Evolutionary conservation across 1,140 invertebrate genomes (phyloP), one percentile per base, ranked within the genome.

Genomic region (Drosophila elegans): DNA sequence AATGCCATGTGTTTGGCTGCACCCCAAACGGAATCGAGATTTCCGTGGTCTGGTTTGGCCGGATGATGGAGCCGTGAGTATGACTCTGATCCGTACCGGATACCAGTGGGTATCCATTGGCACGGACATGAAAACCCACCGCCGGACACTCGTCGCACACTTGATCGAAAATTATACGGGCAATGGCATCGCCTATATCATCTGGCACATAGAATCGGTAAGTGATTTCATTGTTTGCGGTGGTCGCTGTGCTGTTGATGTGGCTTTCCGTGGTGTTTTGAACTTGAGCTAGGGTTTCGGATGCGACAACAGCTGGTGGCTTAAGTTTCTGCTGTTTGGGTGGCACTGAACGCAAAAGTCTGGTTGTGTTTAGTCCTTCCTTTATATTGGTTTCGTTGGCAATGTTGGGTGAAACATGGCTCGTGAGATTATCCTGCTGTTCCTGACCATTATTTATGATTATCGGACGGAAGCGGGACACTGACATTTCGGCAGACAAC

Each of bases 1-100:
- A 95, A 80, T 96, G 95, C 93, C 94, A 95, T 4, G 93, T 76
- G 44, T 91, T 93, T 29, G 94, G 93, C 48, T 94, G 93, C 0
- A 95, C 94, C 16, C 92, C 93, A 71, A 96, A 95, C 0, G 88
- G 77, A 57, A 91, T 81, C 12, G 78, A 66, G 25, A 85, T 88
- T 59, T 91, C 80, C 16, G 78, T 62, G 11, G 84, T 89, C 57
- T 92, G 78, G 74, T 91, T 91, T 4, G 77, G 52, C 11, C 77
- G 73, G 49, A 92, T 83, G 36, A 88, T 48, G 13, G 74, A 73
- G 7, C 69, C 74, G 9, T 92, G 85, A 0, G 80, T 49, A 49
- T 76, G 89, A 41, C 79, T 85, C n/a, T 56, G 57, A 39, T 86
- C 77, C 34, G 78, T 55, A 11, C 78, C 72, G 16, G 16, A 21